Evolutionary conservation across 2,113 vertebrate species (phyloP).

Genomic region (Anolis sagrei): DNA sequence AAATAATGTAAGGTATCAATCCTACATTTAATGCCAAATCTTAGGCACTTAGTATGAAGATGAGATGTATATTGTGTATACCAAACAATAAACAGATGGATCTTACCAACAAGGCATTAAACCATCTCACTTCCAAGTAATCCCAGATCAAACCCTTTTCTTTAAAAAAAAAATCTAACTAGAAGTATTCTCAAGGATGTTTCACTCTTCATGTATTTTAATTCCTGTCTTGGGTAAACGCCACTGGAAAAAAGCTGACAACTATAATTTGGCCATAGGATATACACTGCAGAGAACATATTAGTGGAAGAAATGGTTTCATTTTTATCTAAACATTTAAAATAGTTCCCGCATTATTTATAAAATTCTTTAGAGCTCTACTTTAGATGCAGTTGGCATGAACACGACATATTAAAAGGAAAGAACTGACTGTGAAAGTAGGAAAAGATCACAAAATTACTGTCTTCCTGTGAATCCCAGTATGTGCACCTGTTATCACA

Average conservation of each 20-base stretch:
- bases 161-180: not conserved
- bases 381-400: conserved; percentile 38
- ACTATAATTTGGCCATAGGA: conserved; percentile 28
- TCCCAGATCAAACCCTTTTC: not conserved
- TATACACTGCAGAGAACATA: conserved; percentile 25
- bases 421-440: conserved; percentile 17
- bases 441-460: conserved; percentile 9
- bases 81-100: not conserved
- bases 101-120: rapidly evolving
- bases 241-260: conserved; percentile 25
- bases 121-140: not conserved
- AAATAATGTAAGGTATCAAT: not conserved
- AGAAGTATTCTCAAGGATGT: conserved; percentile 19
- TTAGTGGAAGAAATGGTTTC: conserved; percentile 37
- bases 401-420: not conserved
- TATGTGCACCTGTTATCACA: not conserved
- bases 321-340: conserved; percentile 6
- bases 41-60: not conserved
- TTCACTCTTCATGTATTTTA: not conserved
- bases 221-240: not conserved
- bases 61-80: not conserved
- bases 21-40: not conserved
- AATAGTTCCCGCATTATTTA: conserved; percentile 36
- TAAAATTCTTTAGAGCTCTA: conserved; percentile 51
- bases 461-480: conserved; percentile 8